Evolutionary conservation across 2,113 vertebrate genomes (phyloP).

Genomic region (Microtus montanus): DNA sequence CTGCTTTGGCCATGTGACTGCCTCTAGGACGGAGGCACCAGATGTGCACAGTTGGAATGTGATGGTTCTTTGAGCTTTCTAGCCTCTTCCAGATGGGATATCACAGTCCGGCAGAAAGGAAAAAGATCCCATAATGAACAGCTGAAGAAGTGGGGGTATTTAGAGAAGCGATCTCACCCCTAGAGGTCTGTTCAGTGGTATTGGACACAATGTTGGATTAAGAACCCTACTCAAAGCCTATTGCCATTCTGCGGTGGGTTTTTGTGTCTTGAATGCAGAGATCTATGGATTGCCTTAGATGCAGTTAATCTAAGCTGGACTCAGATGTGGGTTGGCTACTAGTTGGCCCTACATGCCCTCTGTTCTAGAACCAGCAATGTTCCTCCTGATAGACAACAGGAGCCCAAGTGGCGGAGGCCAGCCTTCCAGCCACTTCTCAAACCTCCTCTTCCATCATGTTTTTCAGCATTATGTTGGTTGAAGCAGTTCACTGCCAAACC

Average conservation of each 20-base stretch:
- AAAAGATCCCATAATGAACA: neutral
- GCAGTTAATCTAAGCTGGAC: neutral
- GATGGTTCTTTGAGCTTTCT: conserved; percentile 13
- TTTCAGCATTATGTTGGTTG: neutral
- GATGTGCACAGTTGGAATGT: conserved; percentile 18
- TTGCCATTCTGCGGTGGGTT: neutral
- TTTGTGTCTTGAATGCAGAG: conserved; percentile 17
- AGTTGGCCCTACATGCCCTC: neutral
- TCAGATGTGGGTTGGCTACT: neutral
- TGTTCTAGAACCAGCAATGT: neutral
- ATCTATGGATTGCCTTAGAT: neutral
- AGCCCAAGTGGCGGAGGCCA: neutral
- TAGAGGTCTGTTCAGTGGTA: neutral
- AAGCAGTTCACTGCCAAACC: neutral
- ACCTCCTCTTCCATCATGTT: neutral
- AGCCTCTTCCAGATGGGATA: neutral
- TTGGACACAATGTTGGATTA: neutral
- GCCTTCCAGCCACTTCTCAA: neutral
- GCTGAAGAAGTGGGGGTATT: neutral
- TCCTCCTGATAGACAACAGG: neutral
- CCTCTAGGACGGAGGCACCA: neutral
- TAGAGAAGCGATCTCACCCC: neutral
- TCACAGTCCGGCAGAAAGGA: conserved; percentile 18
- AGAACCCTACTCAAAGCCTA: neutral
- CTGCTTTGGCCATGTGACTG: conserved; percentile 22